A percentile compares a stretch with the other conserved stretches of the same genome.
These are phyloP conservation scores for Platanista minor DNA, from an alignment of 2,113 vertebrate genomes.

Conservation along the genomic window DNA sequence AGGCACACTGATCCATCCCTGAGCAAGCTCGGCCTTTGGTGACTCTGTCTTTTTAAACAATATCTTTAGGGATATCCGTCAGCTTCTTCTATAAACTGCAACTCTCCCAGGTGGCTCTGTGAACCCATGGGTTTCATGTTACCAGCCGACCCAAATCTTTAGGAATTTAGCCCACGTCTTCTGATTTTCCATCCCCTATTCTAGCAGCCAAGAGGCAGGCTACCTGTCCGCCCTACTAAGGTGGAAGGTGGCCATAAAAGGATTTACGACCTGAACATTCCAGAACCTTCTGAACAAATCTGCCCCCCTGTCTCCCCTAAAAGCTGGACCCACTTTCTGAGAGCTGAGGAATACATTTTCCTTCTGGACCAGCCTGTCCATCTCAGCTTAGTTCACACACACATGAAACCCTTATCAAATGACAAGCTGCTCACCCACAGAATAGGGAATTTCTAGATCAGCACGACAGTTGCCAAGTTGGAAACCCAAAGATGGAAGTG, in stretches of 20 bases:
- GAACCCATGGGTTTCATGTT: neutral
- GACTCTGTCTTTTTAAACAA: neutral
- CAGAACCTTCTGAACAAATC: constrained; percentile 25
- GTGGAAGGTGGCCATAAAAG: constrained; percentile 14
- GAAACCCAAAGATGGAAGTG: neutral
- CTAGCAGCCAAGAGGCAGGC: neutral
- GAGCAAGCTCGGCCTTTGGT: neutral
- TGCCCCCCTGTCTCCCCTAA: neutral
- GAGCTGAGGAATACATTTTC: neutral
- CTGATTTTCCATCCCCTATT: neutral
- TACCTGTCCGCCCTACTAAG: constrained; percentile 5
- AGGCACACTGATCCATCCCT: too few species aligned
- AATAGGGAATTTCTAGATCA: neutral
- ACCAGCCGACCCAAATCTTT: neutral
- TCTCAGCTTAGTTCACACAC: neutral
- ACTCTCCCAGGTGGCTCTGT: neutral
- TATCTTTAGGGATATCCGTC: neutral
- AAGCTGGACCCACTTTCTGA: neutral
- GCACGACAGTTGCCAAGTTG: neutral
- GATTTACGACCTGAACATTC: constrained; percentile 34
- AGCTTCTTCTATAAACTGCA: neutral
- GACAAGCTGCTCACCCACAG: neutral
- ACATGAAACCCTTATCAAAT: neutral
- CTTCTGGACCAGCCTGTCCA: neutral
- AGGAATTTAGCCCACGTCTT: neutral